phyloP scores from a whole-genome alignment of 2,797 vertebrate species.

The Cryptoprocta ferox region DNA sequence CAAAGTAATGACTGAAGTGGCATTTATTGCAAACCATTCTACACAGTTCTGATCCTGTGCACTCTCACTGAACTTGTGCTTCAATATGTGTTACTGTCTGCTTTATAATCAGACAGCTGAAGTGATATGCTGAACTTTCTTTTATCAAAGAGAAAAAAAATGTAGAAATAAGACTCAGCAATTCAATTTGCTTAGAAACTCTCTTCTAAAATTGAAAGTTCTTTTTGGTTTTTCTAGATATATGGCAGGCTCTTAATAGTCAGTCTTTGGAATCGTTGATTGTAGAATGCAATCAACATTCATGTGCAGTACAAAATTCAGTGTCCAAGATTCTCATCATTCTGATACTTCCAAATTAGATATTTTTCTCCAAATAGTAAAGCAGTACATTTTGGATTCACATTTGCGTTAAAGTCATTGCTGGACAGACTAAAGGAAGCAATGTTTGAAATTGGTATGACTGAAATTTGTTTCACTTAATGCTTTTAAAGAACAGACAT shows the following conservation, averaged over 20 bases:
- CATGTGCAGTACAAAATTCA: slow-evolving; percentile 44
- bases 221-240: not conserved
- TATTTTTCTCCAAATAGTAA: slow-evolving; percentile 47
- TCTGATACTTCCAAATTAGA: slow-evolving; percentile 32
- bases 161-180: slow-evolving; percentile 54
- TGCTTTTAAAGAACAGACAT: slow-evolving; percentile 5
- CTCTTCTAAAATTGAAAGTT: not conserved
- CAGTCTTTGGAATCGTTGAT: not conserved
- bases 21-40: not conserved
- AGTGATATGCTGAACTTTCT: not conserved
- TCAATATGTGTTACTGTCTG: slow-evolving; percentile 2
- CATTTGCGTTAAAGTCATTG: not conserved
- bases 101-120: slow-evolving; percentile 23
- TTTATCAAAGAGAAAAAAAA: not conserved
- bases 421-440: not conserved
- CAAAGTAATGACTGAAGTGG: not conserved
- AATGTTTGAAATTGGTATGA: slow-evolving; percentile 39
- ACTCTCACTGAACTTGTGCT: not conserved
- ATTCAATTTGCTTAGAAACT: slow-evolving; percentile 37
- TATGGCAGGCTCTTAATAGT: not conserved
- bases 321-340: slow-evolving; percentile 32
- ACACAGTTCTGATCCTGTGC: not conserved
- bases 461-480: not conserved
- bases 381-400: not conserved
- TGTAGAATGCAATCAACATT: slow-evolving; percentile 56